phyloP scores from a whole-genome alignment of 2,113 vertebrate genomes.

The Fulica atra region DNA sequence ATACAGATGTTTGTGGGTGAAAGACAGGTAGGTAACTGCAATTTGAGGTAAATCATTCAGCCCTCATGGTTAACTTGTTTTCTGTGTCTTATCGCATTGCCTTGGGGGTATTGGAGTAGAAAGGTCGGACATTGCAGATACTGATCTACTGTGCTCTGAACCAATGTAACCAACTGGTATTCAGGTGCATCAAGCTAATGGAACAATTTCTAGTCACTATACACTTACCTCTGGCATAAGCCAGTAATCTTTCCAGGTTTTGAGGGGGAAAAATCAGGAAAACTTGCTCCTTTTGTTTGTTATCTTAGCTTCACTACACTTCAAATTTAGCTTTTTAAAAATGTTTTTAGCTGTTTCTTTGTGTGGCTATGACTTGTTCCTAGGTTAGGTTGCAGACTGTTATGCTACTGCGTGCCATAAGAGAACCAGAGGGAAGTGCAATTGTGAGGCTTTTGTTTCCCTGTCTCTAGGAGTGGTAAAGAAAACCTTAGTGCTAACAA shows the following conservation, averaged over 20 bases:
- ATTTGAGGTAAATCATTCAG: not conserved
- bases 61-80: not conserved
- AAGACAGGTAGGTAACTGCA: not conserved
- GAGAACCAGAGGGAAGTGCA: not conserved
- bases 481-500: not conserved
- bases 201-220: not conserved
- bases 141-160: not conserved
- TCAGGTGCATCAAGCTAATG: not conserved
- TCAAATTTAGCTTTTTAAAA: not conserved
- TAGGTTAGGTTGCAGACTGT: not conserved
- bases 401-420: not conserved
- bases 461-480: not conserved
- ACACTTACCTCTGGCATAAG: not conserved
- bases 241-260: not conserved
- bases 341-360: not conserved
- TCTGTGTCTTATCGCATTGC: not conserved
- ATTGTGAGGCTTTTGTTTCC: not conserved
- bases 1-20: not conserved
- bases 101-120: not conserved
- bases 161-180: not conserved
- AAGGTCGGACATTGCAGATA: not conserved
- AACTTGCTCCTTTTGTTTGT: not conserved
- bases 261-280: not conserved
- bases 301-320: fast-evolving
- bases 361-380: not conserved